These are phyloP conservation scores for Dexiosoma caninum DNA, from an alignment of 2,888 invertebrate genomes.

Conservation along the genomic window DNA sequence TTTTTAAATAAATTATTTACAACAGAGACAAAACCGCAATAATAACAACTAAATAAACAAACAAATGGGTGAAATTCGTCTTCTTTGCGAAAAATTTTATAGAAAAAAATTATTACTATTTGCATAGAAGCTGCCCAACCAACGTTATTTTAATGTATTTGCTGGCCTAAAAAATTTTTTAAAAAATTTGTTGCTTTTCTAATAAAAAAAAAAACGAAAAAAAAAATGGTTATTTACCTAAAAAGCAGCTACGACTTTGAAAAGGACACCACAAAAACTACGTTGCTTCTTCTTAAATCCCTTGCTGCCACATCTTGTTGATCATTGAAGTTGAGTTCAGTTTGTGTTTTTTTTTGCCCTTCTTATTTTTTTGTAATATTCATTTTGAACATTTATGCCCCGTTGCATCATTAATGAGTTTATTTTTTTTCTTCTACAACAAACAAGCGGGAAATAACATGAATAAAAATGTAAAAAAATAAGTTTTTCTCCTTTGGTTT, in stretches of 20 bases:
- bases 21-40: not conserved
- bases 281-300: not conserved
- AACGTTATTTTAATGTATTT: not conserved
- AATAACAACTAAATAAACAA: slow-evolving; percentile 3
- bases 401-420: slow-evolving; percentile 64
- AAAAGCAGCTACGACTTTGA: not conserved
- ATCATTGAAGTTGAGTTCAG: slow-evolving; percentile 15
- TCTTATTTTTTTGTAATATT: not conserved
- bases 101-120: slow-evolving; percentile 6
- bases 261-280: slow-evolving; percentile 8
- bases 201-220: not conserved
- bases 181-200: not conserved
- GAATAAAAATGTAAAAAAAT: slow-evolving; percentile 1
- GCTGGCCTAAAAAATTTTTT: slow-evolving; percentile 5
- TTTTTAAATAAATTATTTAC: slow-evolving; percentile 15
- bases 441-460: slow-evolving; percentile 41
- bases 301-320: slow-evolving; percentile 15
- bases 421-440: slow-evolving; percentile 57
- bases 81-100: not conserved
- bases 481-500: slow-evolving; percentile 2
- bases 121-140: slow-evolving; percentile 7
- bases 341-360: not conserved
- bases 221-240: not conserved
- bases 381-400: slow-evolving; percentile 49
- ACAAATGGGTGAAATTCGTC: not conserved